Conservation (phyloP, 1,140 invertebrate genomes). For the Cherax quadricarinatus region DNA sequence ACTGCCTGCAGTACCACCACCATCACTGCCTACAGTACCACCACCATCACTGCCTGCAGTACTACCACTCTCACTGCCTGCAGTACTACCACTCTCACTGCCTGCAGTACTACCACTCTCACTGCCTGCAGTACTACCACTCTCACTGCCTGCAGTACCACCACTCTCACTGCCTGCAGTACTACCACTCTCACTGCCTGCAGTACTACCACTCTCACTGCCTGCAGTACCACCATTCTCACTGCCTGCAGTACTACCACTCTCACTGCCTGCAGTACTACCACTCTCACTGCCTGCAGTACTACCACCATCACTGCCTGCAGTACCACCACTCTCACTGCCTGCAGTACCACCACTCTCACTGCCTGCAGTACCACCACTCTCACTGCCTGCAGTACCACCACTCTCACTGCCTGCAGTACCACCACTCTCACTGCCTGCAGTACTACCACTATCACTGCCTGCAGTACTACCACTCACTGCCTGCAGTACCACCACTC, state of each 20-base stretch:
- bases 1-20: too few relatives aligned
- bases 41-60: neutral
- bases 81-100: neutral
- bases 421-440: neutral
- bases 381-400: too few relatives aligned
- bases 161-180: neutral
- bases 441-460: neutral
- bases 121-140: neutral
- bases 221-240: too few relatives aligned
- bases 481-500: too few relatives aligned
- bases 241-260: neutral
- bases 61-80: neutral
- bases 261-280: neutral
- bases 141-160: too few relatives aligned
- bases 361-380: too few relatives aligned
- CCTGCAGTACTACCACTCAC: neutral
- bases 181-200: neutral
- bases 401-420: too few relatives aligned
- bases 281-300: neutral
- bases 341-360: too few relatives aligned
- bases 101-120: neutral
- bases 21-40: too few relatives aligned
- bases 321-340: neutral
- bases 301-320: neutral
- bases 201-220: too few relatives aligned